Evolutionary conservation across 2,113 vertebrate species (phyloP), one percentile per base, ranked within the genome.

Genomic region (Tetrax tetrax): DNA sequence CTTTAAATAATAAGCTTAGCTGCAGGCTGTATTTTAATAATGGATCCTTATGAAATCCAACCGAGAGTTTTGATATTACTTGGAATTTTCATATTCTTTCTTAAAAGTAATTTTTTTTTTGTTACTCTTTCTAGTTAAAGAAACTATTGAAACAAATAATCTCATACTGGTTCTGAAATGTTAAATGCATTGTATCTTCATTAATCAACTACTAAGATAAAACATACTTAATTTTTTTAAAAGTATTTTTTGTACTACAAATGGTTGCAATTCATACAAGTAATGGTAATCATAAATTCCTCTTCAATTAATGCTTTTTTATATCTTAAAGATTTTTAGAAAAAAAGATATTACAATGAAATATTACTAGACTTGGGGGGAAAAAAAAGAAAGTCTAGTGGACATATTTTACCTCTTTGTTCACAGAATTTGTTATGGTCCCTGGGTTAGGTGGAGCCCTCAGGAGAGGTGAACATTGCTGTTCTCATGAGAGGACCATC

Each of bases 1-100:
- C 77, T 87, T 95, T 93, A 69, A 93, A 70, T 87, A 92, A 95
- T 35, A 54, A 91, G 28, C 24, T 96, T 93, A 93, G 33, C 86
- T 90, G 31, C 18, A 80, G 76, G 43, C 35, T 92, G 22, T 59
- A 82, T 96, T 96, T 96, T 95, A 92, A 94, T 93, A 97, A 95
- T 20, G 33, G 90, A 93, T 74, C 27, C 43, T 87, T 96, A 24
- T 85, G 79, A 93, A 87, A 93, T 87, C 35, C 33, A 56, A 37
- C 50, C 2, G 13, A 64, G 71, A 64, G 38, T 76, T 90, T 53
- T 83, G 24, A 47, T 95, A 71, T 56, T 69, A 72, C 43, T 77
- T 76, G 70, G 9, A 57, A 85, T 87, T 96, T 96, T 87, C 78
- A 57, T 76, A 50, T 77, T 84, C n/a, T 85, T 17, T 93, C 82